A percentile compares a stretch with the other conserved stretches of the same genome.
Conservation (phyloP, 2,113 vertebrate species). For the Etia nguti region DNA sequence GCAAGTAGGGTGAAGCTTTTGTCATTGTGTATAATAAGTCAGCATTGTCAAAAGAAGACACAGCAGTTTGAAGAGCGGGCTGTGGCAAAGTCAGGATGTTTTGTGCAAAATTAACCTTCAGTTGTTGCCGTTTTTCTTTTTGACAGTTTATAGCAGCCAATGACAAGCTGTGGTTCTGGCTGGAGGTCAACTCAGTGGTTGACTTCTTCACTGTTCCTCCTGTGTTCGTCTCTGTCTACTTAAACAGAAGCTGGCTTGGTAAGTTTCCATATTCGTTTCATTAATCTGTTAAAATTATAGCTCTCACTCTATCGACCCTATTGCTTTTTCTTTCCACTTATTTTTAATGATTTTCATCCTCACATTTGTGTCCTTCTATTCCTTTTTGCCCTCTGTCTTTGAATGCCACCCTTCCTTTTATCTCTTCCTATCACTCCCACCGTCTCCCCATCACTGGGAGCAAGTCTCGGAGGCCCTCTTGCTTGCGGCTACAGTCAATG, state of each 20-base stretch:
- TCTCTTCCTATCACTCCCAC: not conserved
- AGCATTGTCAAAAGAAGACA: not conserved
- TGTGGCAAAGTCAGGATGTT: not conserved
- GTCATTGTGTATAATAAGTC: constrained; percentile 17
- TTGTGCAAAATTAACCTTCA: not conserved
- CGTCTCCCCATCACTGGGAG: constrained; percentile 31
- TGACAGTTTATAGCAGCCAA: constrained; percentile 97
- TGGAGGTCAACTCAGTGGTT: constrained; percentile 99
- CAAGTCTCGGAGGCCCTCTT: constrained; percentile 44
- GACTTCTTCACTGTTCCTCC: constrained; percentile 99
- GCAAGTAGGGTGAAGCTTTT: constrained; percentile 29
- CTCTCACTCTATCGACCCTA: not conserved
- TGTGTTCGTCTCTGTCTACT: constrained; percentile 97
- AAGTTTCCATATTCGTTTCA: constrained; percentile 63
- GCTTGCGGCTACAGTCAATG: constrained; percentile 54
- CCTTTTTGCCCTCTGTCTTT: not conserved
- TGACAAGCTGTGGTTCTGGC: constrained; percentile 99
- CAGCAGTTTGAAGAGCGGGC: not conserved
- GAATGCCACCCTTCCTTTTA: constrained; percentile 56
- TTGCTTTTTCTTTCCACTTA: not conserved
- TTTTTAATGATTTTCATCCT: not conserved
- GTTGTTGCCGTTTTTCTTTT: not conserved
- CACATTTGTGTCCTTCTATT: not conserved
- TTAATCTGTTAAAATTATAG: not conserved
- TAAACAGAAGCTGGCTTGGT: constrained; percentile 99